These are phyloP conservation scores for Nasonia giraulti DNA, from an alignment of 1,140 invertebrate species.

Conservation along the genomic window DNA sequence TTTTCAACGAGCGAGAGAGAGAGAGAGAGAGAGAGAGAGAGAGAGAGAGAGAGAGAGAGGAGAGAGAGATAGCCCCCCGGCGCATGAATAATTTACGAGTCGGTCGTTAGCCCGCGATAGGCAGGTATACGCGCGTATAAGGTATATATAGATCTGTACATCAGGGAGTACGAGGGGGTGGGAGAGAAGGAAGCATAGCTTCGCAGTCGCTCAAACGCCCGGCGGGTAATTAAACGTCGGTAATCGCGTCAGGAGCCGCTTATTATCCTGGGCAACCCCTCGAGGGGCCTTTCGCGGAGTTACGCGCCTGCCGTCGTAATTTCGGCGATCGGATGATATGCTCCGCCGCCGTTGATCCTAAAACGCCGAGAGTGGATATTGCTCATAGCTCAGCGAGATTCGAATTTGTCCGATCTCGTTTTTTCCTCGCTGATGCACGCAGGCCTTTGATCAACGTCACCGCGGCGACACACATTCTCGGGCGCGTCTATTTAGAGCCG, in stretches of 20 bases:
- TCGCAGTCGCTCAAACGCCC: constrained; percentile 44
- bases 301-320: not conserved
- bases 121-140: constrained; percentile 10
- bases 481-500: no score
- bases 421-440: no score
- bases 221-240: constrained; percentile 55
- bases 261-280: constrained; percentile 45
- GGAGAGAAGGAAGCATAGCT: not conserved
- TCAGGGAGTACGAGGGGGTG: not conserved
- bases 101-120: constrained; percentile 31
- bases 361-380: not conserved
- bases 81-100: constrained; percentile 47
- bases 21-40: not conserved
- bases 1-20: not conserved
- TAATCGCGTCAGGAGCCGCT: constrained; percentile 60
- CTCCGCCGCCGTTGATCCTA: not conserved
- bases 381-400: no score
- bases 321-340: not conserved
- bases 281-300: not conserved
- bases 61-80: not conserved
- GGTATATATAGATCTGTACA: not conserved
- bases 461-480: no score
- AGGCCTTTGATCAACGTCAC: no score
- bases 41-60: not conserved
- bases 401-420: no score